Conservation (phyloP, 2,113 vertebrate species). For the Gobius niger region DNA sequence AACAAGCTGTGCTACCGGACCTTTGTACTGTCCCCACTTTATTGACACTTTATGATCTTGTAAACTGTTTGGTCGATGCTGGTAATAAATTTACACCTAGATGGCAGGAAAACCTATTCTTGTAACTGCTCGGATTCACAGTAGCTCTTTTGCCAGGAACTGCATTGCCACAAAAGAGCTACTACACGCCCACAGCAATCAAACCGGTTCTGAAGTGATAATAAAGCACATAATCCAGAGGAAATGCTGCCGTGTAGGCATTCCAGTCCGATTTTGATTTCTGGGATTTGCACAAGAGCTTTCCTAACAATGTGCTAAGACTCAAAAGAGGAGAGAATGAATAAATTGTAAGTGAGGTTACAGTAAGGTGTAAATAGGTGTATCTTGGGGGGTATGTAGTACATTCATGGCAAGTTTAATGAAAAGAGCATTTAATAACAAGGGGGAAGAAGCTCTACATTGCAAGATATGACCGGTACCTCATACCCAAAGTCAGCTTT, state of each 20-base stretch:
- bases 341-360: background rate
- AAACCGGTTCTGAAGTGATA: constrained; percentile 42
- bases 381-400: too few relatives aligned
- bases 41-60: background rate
- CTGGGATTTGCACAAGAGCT: constrained; percentile 38
- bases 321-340: background rate
- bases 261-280: constrained; percentile 49
- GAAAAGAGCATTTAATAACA: too few relatives aligned
- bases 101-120: constrained; percentile 3
- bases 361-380: too few relatives aligned
- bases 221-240: constrained; percentile 18
- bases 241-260: constrained; percentile 23
- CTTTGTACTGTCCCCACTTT: constrained; percentile 37
- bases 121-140: constrained; percentile 9
- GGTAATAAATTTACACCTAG: background rate
- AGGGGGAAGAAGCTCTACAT: too few relatives aligned
- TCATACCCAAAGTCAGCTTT: constrained; percentile 15
- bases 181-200: constrained; percentile 25
- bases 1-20: constrained; percentile 24
- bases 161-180: background rate
- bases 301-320: constrained; percentile 6
- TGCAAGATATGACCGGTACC: too few relatives aligned
- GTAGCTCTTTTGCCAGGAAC: constrained; percentile 23
- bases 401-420: too few relatives aligned
- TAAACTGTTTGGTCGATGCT: background rate